These are phyloP conservation scores for Zosterops japonicus DNA, from an alignment of 2,113 vertebrate genomes.

Conservation along the genomic window DNA sequence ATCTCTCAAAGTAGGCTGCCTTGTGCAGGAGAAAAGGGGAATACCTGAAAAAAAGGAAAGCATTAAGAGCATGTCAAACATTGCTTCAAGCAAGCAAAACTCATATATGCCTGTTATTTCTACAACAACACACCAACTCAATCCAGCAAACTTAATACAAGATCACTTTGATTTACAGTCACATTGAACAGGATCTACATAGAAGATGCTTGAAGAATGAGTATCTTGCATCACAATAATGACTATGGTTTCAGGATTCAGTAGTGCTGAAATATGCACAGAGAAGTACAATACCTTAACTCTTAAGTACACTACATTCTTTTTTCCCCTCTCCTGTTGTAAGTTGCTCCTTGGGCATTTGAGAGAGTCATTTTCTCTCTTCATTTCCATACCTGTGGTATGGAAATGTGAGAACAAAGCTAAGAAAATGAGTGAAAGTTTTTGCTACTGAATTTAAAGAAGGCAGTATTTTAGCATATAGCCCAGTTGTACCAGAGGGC, in stretches of 20 bases:
- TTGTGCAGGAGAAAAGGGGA: background rate
- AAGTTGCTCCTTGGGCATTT: background rate
- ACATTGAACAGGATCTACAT: background rate
- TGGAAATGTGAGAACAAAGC: background rate
- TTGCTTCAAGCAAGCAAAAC: background rate
- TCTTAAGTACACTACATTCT: background rate
- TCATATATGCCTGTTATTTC: background rate
- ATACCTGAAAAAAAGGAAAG: background rate
- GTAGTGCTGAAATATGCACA: background rate
- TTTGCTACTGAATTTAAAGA: background rate
- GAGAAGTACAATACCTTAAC: background rate
- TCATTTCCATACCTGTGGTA: background rate
- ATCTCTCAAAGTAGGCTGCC: background rate
- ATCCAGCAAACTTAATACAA: background rate
- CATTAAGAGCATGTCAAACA: background rate
- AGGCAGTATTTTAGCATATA: background rate
- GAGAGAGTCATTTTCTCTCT: background rate
- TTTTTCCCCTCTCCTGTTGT: fast-evolving
- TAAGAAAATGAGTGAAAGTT: background rate
- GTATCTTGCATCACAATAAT: background rate
- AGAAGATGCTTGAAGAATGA: background rate
- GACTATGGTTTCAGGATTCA: background rate
- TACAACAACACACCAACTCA: background rate
- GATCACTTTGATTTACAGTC: background rate
- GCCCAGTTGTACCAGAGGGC: background rate